Conservation (phyloP, 2,888 invertebrate genomes). For the Timema cristinae region DNA sequence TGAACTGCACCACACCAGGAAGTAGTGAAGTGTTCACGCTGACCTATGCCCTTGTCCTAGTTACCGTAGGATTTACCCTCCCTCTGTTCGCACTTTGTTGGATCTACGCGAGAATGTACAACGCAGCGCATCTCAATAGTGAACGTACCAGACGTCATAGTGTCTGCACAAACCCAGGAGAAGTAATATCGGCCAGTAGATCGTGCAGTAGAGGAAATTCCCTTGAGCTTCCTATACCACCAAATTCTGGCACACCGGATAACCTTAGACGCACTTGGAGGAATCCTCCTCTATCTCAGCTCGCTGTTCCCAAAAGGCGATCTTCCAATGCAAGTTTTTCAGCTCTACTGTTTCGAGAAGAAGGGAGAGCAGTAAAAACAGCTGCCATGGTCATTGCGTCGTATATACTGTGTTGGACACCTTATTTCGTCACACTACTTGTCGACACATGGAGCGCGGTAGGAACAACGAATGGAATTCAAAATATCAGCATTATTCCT, state of each 20-base stretch:
- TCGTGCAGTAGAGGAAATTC: constrained; percentile 25
- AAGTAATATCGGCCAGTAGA: constrained; percentile 25
- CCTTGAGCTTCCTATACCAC: constrained; percentile 29
- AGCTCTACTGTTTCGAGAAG: constrained; percentile 47
- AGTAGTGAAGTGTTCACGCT: constrained; percentile 34
- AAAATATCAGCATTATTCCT: constrained; percentile 33
- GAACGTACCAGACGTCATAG: constrained; percentile 49
- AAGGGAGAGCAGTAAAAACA: constrained; percentile 51
- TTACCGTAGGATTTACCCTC: constrained; percentile 46
- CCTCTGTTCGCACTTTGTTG: constrained; percentile 48
- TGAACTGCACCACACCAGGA: background rate
- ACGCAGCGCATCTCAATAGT: constrained; percentile 48
- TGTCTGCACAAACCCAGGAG: constrained; percentile 38
- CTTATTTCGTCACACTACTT: constrained; percentile 42
- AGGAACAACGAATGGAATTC: constrained; percentile 29
- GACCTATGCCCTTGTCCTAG: constrained; percentile 43
- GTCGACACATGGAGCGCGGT: constrained; percentile 37
- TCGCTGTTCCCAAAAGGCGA: constrained; percentile 34
- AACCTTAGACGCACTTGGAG: constrained; percentile 25
- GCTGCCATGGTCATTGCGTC: constrained; percentile 49
- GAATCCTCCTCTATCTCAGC: constrained; percentile 20
- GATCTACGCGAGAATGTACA: constrained; percentile 49
- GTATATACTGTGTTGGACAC: constrained; percentile 50
- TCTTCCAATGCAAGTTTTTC: constrained; percentile 46
- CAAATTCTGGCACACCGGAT: constrained; percentile 20